Conservation (phyloP, 2,797 vertebrate species). For the Enoplosus armatus region DNA sequence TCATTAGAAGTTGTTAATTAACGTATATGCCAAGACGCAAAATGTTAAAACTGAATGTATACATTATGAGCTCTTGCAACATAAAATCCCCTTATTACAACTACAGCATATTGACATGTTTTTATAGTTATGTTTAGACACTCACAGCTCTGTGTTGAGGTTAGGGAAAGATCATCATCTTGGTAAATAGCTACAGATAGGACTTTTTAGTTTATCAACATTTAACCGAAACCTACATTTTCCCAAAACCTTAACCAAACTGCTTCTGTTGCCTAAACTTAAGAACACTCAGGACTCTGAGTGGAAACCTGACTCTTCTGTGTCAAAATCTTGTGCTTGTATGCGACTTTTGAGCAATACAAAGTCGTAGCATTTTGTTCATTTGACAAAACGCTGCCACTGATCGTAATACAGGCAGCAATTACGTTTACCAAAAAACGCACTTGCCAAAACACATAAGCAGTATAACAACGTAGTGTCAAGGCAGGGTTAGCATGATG, state of each 20-base stretch:
- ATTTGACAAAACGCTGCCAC: neutral
- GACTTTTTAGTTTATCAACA: neutral
- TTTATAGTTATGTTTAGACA: neutral
- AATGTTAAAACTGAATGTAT: neutral
- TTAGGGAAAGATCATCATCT: neutral
- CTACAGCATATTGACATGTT: neutral
- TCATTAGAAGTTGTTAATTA: neutral
- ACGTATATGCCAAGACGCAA: neutral
- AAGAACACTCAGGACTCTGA: neutral
- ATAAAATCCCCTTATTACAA: neutral
- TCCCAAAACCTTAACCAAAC: neutral
- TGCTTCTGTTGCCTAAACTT: neutral
- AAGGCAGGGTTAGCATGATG: neutral
- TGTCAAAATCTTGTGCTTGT: neutral
- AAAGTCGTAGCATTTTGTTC: neutral
- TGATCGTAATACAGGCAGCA: neutral
- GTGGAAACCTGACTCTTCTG: neutral
- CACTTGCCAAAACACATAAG: neutral
- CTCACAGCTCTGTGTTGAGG: neutral
- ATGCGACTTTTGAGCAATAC: neutral
- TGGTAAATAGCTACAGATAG: neutral
- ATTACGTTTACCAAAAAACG: neutral
- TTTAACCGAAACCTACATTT: neutral
- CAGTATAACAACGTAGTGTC: neutral
- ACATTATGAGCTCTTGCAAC: neutral